Conservation (phyloP, 2,888 invertebrate species). For the Drosophila pegasa region DNA sequence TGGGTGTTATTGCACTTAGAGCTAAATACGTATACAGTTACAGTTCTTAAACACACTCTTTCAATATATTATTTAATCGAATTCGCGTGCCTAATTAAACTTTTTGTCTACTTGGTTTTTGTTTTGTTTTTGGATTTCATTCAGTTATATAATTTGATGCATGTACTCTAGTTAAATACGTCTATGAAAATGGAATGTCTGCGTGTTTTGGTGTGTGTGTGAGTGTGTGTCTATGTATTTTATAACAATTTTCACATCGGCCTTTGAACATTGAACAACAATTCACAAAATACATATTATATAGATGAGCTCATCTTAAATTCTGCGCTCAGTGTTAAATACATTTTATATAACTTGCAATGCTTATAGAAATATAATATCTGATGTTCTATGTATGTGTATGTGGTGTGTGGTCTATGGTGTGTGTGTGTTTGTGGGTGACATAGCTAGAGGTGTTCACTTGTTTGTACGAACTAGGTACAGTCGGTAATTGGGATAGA, state of each 20-base stretch:
- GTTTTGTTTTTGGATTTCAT: slow-evolving; percentile 8
- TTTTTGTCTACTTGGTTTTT: slow-evolving; percentile 33
- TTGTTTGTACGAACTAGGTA: slow-evolving; percentile 73
- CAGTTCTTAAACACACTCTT: slow-evolving; percentile 62
- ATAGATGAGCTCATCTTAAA: slow-evolving; percentile 38
- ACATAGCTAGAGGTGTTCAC: slow-evolving; percentile 51
- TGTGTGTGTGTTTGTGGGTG: slow-evolving; percentile 28
- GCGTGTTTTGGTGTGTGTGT: slow-evolving; percentile 14
- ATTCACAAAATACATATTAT: slow-evolving; percentile 53
- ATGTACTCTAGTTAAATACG: slow-evolving; percentile 22
- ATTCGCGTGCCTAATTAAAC: slow-evolving; percentile 34
- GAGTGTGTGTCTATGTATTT: slow-evolving; percentile 26
- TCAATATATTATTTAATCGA: slow-evolving; percentile 35
- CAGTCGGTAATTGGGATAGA: slow-evolving; percentile 63
- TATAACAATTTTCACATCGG: slow-evolving; percentile 52
- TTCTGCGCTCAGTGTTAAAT: slow-evolving; percentile 32
- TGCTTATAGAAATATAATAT: slow-evolving; percentile 61
- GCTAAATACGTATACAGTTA: slow-evolving; percentile 75
- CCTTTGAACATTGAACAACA: slow-evolving; percentile 57
- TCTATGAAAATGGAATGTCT: slow-evolving; percentile 52
- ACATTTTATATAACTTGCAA: slow-evolving; percentile 28
- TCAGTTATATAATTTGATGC: slow-evolving; percentile 27
- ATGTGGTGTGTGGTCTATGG: slow-evolving; percentile 10
- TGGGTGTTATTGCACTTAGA: slow-evolving; percentile 67
- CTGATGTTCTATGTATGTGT: slow-evolving; percentile 25